Base-by-base conservation (phyloP, 2,797 vertebrate genomes). In the Enoplosus armatus region DNA sequence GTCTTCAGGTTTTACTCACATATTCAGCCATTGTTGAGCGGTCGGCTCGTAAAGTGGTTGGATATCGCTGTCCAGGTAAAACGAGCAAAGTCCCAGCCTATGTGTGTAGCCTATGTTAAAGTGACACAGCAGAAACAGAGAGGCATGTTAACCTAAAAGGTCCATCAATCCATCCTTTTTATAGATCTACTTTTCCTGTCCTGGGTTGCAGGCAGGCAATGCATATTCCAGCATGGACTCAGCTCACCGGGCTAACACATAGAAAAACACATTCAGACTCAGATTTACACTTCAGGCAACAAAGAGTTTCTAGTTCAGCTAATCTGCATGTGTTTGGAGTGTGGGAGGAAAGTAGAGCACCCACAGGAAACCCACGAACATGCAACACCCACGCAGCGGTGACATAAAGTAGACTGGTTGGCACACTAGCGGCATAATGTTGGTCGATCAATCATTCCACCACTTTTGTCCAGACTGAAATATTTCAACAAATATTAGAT, bases 41-140 rank as follows among this genome's bases (percentile, higher is more conserved):
- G 48, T 67, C 51, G 37, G 55, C 66, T 72, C 71, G 37, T 53
- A 43, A 69, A 82, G 48, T 48, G 50, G 45, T 81, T 66, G n/a
- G 11, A 60, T 82, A 12, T 37, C 59, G 18, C 20, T 60, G 58
- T 37, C 1, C 27, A 63, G 29, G 55, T 75, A 54, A 48, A 71
- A 72, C 4, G 29, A 69, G 20, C 12, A 20, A 18, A 37, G 20
- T 65, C 59, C 27, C 18, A 27, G 43, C 10, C 8, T 24, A 1
- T 41, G 7, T 41, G 39, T 61, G 53, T 16, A 35, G 69, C 24
- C 6, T 14, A 2, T 22, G 22, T 11, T 69, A 58, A 48, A 58
- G 73, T 51, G 73, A 80, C 84, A 80, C 70, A n/a, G 33, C 16
- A 2, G 54, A 37, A 18, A 31, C 29, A 51, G 43, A n/a, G 31